Evolutionary conservation across 2,797 vertebrate genomes (phyloP), one percentile per base, ranked within the genome.

Genomic region (Graptemys geographica): DNA sequence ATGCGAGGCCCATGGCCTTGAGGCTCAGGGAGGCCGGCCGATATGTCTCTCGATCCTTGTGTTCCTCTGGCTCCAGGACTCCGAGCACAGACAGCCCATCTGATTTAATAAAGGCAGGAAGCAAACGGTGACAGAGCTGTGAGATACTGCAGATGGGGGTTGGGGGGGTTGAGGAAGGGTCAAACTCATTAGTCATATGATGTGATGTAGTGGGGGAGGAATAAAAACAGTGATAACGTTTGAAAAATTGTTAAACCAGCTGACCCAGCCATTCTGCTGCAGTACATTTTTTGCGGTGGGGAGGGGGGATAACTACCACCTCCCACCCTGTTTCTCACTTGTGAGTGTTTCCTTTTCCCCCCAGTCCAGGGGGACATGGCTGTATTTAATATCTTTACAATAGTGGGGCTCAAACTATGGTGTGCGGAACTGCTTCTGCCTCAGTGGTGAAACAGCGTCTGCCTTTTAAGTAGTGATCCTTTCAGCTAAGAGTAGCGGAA

Each of bases 41-140:
- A 82, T 83, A 74, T 88, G 87, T 62, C 89, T 86, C 89, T 91
- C 84, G 18, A n/a, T 92, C 62, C 53, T 94, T 11, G 41, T 84
- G 82, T 88, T 95, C 81, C 90, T 88, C 80, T 72, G 95, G 92
- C 91, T 87, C 94, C 81, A 91, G 94, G 84, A 90, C 96, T 79
- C 12, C 0, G 15, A 90, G 94, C 57, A 37, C 96, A 95, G 79
- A n/a, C 94, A 93, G 87, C 95, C 89, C 95, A 86, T 91, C 95
- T 97, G 97, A 98, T 97, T 96, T 95, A 88, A 56, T 95, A 95
- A 95, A 96, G 96, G 94, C 97, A 94, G 85, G 97, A 97, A 97
- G 96, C 97, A 83, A 92, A 84, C 79, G 8, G 57, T 85, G 96
- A 94, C 0, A 21, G 96, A 97, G 94, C 94, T 90, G 92, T 97